Conservation (phyloP, 2,888 invertebrate species). For the Dolichopus griseipennis region DNA sequence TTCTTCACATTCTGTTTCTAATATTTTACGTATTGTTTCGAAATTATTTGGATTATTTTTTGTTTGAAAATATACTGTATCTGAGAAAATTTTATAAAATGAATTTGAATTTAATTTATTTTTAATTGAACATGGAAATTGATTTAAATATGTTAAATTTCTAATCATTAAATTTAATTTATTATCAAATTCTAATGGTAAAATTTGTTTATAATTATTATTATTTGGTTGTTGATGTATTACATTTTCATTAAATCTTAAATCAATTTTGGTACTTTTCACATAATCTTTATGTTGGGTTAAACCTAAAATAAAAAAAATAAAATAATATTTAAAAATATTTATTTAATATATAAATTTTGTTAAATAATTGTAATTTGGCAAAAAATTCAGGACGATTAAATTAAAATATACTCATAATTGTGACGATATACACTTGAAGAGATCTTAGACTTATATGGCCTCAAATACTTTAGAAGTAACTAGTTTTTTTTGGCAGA, state of each 20-base stretch:
- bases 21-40: constrained; percentile 31
- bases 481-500: too few species aligned
- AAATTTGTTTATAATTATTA: constrained; percentile 22
- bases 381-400: too few species aligned
- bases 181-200: constrained; percentile 32
- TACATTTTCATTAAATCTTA: constrained; percentile 38
- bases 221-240: constrained; percentile 25
- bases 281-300: constrained; percentile 34
- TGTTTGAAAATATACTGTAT: constrained; percentile 32
- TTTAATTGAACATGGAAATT: constrained; percentile 33
- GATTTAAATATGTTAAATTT: constrained; percentile 33
- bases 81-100: constrained; percentile 34
- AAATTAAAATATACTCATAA: too few species aligned
- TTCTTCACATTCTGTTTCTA: constrained; percentile 32
- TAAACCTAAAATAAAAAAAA: constrained; percentile 25
- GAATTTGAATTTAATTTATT: constrained; percentile 26
- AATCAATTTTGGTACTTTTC: constrained; percentile 36
- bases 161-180: constrained; percentile 34
- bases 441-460: too few species aligned
- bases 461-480: too few species aligned
- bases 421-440: too few species aligned
- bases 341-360: too few species aligned
- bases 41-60: constrained; percentile 22
- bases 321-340: neutral
- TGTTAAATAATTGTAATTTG: too few species aligned